These are phyloP conservation scores for Panagrolaimus sp. DNA, from an alignment of 1,140 invertebrate species.

Conservation along the genomic window DNA sequence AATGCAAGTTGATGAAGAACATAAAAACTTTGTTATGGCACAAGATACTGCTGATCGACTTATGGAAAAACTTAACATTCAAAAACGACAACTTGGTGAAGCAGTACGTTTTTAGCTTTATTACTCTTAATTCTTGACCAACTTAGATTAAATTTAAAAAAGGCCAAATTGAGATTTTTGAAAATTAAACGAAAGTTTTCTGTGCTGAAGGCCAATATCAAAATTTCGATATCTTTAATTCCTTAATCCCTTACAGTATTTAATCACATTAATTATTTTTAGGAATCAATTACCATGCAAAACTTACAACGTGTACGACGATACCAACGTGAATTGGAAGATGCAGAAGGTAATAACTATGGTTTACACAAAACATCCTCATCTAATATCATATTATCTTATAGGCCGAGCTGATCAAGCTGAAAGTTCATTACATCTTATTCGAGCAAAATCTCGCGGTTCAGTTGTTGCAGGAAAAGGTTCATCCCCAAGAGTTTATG, in stretches of 20 bases:
- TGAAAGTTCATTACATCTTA: slow-evolving; percentile 83
- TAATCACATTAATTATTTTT: slow-evolving; percentile 43
- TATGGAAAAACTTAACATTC: slow-evolving; percentile 67
- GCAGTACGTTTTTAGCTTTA: slow-evolving; percentile 67
- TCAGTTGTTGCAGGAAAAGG: slow-evolving; percentile 55
- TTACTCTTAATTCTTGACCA: too few species aligned
- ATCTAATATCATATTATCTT: too few species aligned
- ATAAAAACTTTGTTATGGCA: slow-evolving; percentile 59
- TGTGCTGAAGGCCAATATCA: too few species aligned
- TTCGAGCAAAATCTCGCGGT: slow-evolving; percentile 79
- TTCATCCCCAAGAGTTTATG: slow-evolving; percentile 38
- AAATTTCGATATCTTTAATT: too few species aligned
- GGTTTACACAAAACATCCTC: too few species aligned
- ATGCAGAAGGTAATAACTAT: slow-evolving; percentile 68
- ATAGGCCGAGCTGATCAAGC: slow-evolving; percentile 78
- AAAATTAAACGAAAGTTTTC: too few species aligned
- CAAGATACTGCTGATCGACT: slow-evolving; percentile 57
- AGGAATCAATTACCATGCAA: slow-evolving; percentile 86
- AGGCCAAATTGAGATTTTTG: too few species aligned
- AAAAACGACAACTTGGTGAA: slow-evolving; percentile 89
- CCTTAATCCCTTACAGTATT: too few species aligned
- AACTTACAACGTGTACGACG: slow-evolving; percentile 86
- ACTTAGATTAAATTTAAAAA: too few species aligned
- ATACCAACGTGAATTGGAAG: slow-evolving; percentile 92
- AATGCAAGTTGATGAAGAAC: slow-evolving; percentile 79